phyloP scores from a whole-genome alignment of 2,797 vertebrate species.

The Artibeus lituratus region DNA sequence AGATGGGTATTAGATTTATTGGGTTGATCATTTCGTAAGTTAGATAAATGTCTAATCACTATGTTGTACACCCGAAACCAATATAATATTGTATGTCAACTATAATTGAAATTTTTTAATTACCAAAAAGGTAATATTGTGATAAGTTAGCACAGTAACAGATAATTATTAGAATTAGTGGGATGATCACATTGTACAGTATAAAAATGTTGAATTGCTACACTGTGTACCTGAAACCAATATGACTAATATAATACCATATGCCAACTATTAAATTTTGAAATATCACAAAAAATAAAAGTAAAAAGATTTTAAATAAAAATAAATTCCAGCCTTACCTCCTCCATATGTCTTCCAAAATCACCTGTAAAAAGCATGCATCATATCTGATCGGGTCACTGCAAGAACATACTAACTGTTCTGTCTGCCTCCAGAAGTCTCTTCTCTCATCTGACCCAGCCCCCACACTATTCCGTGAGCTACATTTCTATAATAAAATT shows the following conservation, averaged over 20 bases:
- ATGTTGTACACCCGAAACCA: background rate
- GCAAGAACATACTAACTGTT: background rate
- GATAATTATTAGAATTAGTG: too few relatives aligned
- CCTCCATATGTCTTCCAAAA: background rate
- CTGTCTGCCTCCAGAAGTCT: background rate
- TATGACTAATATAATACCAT: too few relatives aligned
- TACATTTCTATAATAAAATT: background rate
- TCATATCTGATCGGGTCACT: background rate
- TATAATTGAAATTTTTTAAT: too few relatives aligned
- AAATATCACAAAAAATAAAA: background rate
- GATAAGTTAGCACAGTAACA: too few relatives aligned
- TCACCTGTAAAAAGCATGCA: background rate
- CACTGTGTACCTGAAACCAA: too few relatives aligned
- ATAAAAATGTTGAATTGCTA: too few relatives aligned
- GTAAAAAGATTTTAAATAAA: background rate
- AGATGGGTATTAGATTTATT: background rate
- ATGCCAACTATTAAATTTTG: too few relatives aligned
- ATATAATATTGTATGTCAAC: too few relatives aligned
- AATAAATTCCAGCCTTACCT: background rate
- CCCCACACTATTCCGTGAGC: background rate
- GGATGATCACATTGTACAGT: too few relatives aligned
- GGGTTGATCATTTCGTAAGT: background rate
- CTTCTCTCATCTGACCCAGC: background rate
- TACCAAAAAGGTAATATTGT: too few relatives aligned
- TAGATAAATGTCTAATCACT: background rate